phyloP scores from a whole-genome alignment of 2,113 vertebrate genomes.

The Antennarius striatus region DNA sequence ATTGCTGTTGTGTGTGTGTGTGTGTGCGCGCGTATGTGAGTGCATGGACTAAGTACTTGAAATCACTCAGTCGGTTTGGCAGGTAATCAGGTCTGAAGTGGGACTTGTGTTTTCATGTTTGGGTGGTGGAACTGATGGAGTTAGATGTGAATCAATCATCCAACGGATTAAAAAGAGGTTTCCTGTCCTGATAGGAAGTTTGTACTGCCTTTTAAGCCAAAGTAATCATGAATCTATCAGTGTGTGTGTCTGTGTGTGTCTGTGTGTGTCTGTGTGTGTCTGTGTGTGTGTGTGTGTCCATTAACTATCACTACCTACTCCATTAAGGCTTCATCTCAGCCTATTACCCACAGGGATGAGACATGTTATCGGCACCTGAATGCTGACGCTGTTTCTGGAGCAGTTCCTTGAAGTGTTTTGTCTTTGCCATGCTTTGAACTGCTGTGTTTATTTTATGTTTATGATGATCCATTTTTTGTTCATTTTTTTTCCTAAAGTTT shows the following conservation, averaged over 20 bases:
- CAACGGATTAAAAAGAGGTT: constrained; percentile 8
- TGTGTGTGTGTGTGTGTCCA: constrained; percentile 34
- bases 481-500: neutral
- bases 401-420: constrained; percentile 30
- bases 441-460: neutral
- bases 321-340: constrained; percentile 56
- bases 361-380: constrained; percentile 4
- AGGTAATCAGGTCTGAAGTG: constrained; percentile 13
- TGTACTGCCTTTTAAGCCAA: constrained; percentile 33
- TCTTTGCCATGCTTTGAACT: neutral
- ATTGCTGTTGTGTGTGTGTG: neutral
- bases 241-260: neutral
- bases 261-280: no score
- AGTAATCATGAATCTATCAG: constrained; percentile 24
- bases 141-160: constrained; percentile 30
- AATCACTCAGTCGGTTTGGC: constrained; percentile 27
- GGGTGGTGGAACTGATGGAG: neutral
- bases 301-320: constrained; percentile 51
- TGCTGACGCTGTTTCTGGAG: constrained; percentile 51
- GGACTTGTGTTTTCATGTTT: constrained; percentile 40
- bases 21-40: neutral
- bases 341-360: constrained; percentile 32
- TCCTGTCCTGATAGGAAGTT: constrained; percentile 23
- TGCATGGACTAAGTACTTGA: constrained; percentile 7
- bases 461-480: neutral